Evolutionary conservation across 2,113 vertebrate species (phyloP), one percentile per base, ranked within the genome.

Genomic region (Nesogale talazaci): DNA sequence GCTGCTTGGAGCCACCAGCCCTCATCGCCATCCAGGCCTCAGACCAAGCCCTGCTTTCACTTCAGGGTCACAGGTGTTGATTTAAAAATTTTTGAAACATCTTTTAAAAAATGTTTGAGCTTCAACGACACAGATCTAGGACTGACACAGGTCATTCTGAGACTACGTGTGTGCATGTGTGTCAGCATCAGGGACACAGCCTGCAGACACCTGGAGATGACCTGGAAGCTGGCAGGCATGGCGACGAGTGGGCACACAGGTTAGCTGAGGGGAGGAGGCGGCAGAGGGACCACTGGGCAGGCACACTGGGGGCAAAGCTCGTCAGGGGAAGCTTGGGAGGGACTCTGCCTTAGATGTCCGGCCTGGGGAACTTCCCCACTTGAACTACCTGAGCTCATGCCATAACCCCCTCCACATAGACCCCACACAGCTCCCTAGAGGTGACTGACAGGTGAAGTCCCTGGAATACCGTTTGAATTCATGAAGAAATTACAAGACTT

Each of bases 91-190:
- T 72, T 77, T 77, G 15, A 38, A 78, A 61, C 34, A 77, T 46
- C 38, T 94, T 52, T 52, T 23, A 92, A 76, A 81, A 31, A 81
- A 36, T 52, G 17, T 92, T 80, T 65, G 31, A 46, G 40, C 34
- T 92, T 84, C 74, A 61, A 63, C 36, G 38, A 67, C 67, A 76
- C 29, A 52, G 70, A 67, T 78, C 31, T 70, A 23, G 29, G 19
- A 94, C 29, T 46, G 40, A 52, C 34, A 29, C 16, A 78, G 56
- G 46, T 52, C 46, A 52, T 52, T 52, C 46, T 52, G 9, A 12
- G 46, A 52, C n/a, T n/a, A n/a, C n/a, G n/a, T n/a, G n/a, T n/a
- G n/a, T n/a, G n/a, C n/a, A n/a, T n/a, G n/a, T n/a, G n/a, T n/a
- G n/a, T n/a, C n/a, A n/a, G n/a, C n/a, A n/a, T n/a, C n/a, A n/a